Conservation (phyloP, 1,140 invertebrate genomes). For the Dreissena rostriformis region DNA sequence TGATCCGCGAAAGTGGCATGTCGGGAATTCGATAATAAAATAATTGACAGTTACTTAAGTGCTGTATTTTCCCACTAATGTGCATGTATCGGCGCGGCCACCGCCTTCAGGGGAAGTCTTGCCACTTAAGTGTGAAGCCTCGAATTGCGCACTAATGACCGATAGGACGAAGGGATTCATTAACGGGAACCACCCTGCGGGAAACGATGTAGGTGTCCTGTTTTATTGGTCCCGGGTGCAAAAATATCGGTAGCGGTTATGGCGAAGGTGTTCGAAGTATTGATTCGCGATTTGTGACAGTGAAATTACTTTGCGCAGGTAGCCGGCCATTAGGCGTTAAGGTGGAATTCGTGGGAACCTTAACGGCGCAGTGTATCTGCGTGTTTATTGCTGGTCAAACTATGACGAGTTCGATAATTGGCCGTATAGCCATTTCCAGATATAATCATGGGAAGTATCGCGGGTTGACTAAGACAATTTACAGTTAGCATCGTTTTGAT, state of each 20-base stretch:
- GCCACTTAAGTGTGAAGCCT: neutral
- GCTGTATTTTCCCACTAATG: neutral
- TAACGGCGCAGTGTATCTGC: no score
- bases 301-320: neutral
- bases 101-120: neutral
- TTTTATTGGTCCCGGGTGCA: slow-evolving; percentile 7
- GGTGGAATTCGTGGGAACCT: no score
- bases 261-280: neutral
- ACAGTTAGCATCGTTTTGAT: no score
- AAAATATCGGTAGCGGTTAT: neutral
- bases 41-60: slow-evolving; percentile 3
- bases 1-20: neutral
- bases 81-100: neutral
- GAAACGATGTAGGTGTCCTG: neutral
- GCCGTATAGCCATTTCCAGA: no score
- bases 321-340: no score
- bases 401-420: no score
- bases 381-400: no score
- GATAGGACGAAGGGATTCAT: neutral
- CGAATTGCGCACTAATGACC: neutral
- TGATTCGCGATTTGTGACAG: slow-evolving; percentile 1
- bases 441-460: no score
- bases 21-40: slow-evolving; percentile 8
- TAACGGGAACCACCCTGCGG: neutral
- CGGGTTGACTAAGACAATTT: no score